These are phyloP conservation scores for Iphiclides podalirius DNA, from an alignment of 2,888 invertebrate genomes.

Conservation along the genomic window DNA sequence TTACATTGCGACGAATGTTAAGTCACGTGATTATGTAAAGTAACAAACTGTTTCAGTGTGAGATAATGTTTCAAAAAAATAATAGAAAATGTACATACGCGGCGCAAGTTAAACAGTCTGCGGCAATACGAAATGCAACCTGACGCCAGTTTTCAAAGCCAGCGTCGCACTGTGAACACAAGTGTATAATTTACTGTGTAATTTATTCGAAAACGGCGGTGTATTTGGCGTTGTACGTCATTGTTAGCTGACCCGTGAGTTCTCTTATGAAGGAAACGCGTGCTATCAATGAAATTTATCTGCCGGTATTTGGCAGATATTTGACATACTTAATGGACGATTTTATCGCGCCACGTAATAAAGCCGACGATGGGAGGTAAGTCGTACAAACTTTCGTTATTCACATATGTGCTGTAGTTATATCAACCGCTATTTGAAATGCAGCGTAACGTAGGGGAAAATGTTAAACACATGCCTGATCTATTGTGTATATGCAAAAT, in stretches of 20 bases:
- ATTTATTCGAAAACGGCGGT: slow-evolving; percentile 31
- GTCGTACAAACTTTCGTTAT: not conserved
- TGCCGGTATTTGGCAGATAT: slow-evolving; percentile 34
- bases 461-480: too few relatives aligned
- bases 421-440: too few relatives aligned
- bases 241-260: slow-evolving; percentile 10
- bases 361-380: slow-evolving; percentile 20
- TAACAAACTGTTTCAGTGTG: slow-evolving; percentile 13
- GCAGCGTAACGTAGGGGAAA: too few relatives aligned
- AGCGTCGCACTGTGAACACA: slow-evolving; percentile 29
- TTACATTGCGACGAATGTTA: slow-evolving; percentile 18
- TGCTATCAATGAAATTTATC: slow-evolving; percentile 27
- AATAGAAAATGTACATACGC: slow-evolving; percentile 9
- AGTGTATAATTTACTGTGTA: slow-evolving; percentile 30
- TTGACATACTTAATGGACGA: slow-evolving; percentile 31
- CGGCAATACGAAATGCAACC: slow-evolving; percentile 11
- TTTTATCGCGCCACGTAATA: slow-evolving; percentile 26
- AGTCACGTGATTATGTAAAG: slow-evolving; percentile 19
- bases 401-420: not conserved
- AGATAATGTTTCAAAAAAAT: slow-evolving; percentile 20
- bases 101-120: not conserved
- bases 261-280: slow-evolving; percentile 28
- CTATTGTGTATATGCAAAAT: too few relatives aligned
- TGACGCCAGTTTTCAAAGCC: slow-evolving; percentile 28
- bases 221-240: slow-evolving; percentile 15